Base-by-base conservation (phyloP, 2,888 invertebrate species). In the Plusia festucae region DNA sequence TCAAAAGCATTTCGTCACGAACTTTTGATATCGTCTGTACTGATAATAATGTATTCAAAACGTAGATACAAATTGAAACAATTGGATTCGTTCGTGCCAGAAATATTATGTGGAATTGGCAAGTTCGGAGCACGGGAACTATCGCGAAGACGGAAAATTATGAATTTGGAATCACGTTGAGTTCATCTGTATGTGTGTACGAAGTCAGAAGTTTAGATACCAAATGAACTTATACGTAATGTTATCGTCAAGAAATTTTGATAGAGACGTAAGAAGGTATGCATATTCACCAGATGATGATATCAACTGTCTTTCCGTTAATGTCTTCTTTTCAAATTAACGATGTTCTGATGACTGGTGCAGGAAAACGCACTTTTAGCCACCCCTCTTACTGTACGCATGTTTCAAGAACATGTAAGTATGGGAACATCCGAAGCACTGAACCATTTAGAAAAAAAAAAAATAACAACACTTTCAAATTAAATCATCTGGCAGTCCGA, bases 1-100 rank as follows among this genome's bases (percentile, higher is more conserved):
- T n/a, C n/a, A 49, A 49, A 3, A 11, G 18, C 11, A 9, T 4
- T 49, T 9, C 11, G 11, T 46, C 16, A 44, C 8, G n/a, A 16
- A 20, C 20, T 49, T 13, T 18, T 49, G 46, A 18, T 46, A 20
- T 20, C 11, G 46, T 20, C 46, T 18, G 46, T 20, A 53, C 24
- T 32, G 16, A 44, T 71, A 78, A 81, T 81, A 78, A 81, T 81
- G 65, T 81, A 78, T 81, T 81, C 78, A 78, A 64, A 63, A 60
- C 82, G 69, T 52, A 76, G 61, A 72, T 72, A 81, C 73, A 79
- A 79, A 81, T 79, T 79, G 82, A 82, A 79, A 79, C 78, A 82
- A 79, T 79, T 79, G 79, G 55, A 75, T 81, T 68, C 60, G 80
- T 69, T 76, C 79, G 78, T 79, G 78, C 77, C 69, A 68, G 68